Percentiles rank a stretch among this genome's conserved stretches.
phyloP scores from a whole-genome alignment of 2,888 invertebrate species.

The Acanthosepion pharaonis region DNA sequence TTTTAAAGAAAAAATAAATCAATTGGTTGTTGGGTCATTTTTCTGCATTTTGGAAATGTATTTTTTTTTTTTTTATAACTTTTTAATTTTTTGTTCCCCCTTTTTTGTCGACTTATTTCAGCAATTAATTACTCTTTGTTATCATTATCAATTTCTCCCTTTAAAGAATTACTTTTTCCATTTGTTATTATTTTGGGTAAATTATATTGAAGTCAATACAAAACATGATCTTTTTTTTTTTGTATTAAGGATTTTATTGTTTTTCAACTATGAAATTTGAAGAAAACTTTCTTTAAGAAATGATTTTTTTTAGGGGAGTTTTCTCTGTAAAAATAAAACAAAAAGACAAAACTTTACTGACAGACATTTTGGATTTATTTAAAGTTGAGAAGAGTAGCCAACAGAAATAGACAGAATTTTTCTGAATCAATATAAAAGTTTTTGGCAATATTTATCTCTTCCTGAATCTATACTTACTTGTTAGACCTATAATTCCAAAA shows the following conservation, averaged over 20 bases:
- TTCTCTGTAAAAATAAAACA: neutral
- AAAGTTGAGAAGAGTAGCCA: neutral
- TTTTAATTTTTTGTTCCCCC: neutral
- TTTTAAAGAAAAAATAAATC: constrained; percentile 6
- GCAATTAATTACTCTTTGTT: constrained; percentile 33
- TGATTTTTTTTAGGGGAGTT: neutral
- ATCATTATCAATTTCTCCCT: neutral
- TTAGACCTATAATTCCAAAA: no score
- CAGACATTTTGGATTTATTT: neutral
- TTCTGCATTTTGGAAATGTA: neutral
- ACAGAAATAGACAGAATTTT: neutral
- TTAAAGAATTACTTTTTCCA: neutral
- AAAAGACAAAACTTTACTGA: neutral
- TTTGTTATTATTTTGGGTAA: neutral
- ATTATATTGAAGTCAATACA: neutral
- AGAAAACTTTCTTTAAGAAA: neutral
- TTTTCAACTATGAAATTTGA: neutral
- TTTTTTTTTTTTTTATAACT: neutral
- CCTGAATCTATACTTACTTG: no score
- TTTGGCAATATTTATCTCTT: no score
- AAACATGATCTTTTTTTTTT: neutral
- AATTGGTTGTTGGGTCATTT: neutral
- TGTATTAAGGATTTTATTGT: neutral
- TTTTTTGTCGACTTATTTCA: neutral
- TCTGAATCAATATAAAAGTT: neutral